Percentiles rank a stretch among this genome's conserved stretches.
Evolutionary conservation across 2,888 invertebrate species (phyloP).

Genomic region (Gari tellinella): DNA sequence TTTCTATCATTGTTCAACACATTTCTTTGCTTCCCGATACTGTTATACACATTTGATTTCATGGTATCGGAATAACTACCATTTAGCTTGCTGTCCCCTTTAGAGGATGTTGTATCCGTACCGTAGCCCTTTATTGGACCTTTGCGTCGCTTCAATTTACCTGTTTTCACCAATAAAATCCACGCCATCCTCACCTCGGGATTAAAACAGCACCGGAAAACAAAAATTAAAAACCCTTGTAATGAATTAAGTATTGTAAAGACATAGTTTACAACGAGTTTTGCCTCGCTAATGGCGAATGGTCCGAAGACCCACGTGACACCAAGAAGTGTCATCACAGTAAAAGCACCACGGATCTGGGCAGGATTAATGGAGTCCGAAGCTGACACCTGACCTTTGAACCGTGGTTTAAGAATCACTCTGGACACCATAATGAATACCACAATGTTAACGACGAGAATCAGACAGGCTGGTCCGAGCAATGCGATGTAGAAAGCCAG

Average conservation of each 20-base stretch:
- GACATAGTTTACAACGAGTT: slow-evolving; percentile 77
- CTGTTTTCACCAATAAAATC: slow-evolving; percentile 76
- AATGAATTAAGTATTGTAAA: slow-evolving; percentile 81
- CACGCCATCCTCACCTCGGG: slow-evolving; percentile 78
- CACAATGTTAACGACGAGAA: slow-evolving; percentile 84
- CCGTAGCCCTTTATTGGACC: slow-evolving; percentile 71
- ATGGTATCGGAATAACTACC: slow-evolving; percentile 57
- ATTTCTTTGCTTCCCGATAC: slow-evolving; percentile 46
- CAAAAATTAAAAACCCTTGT: slow-evolving; percentile 80
- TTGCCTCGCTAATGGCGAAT: slow-evolving; percentile 77
- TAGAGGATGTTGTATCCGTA: slow-evolving; percentile 70
- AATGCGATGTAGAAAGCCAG: slow-evolving; percentile 84
- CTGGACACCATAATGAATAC: slow-evolving; percentile 84
- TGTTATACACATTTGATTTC: slow-evolving; percentile 57
- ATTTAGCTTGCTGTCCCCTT: slow-evolving; percentile 60
- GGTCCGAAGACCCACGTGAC: slow-evolving; percentile 82
- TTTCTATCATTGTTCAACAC: slow-evolving; percentile 42
- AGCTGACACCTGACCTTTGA: slow-evolving; percentile 68
- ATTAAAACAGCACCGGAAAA: slow-evolving; percentile 79
- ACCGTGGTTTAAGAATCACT: slow-evolving; percentile 76
- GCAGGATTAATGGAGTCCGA: slow-evolving; percentile 66
- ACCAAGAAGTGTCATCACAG: slow-evolving; percentile 79
- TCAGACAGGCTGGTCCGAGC: slow-evolving; percentile 84
- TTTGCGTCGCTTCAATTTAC: slow-evolving; percentile 76
- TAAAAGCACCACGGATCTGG: slow-evolving; percentile 79